Evolutionary conservation across 2,113 vertebrate genomes (phyloP).

Genomic region (Heptranchias perlo): DNA sequence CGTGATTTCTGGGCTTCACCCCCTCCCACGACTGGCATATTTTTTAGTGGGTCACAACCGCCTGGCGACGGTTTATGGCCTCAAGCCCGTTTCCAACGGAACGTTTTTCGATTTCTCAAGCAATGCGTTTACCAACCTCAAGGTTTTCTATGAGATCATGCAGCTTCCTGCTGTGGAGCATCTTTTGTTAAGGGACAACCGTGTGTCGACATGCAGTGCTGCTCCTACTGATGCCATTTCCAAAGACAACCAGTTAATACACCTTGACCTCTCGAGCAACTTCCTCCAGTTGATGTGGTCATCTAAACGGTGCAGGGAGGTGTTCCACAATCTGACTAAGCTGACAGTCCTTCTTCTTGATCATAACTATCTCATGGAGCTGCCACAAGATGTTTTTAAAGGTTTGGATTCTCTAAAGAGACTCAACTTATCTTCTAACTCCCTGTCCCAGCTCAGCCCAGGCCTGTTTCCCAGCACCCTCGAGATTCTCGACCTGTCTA

Average conservation of each 20-base stretch:
- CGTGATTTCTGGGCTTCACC: background rate
- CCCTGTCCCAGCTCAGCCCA: conserved; percentile 15
- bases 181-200: conserved; percentile 41
- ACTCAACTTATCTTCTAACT: conserved; percentile 42
- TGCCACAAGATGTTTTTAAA: conserved; percentile 39
- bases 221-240: background rate
- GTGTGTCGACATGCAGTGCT: conserved; percentile 28
- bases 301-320: conserved; percentile 14
- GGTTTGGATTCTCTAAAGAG: conserved; percentile 36
- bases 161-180: conserved; percentile 6
- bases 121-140: conserved; percentile 42
- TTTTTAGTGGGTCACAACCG: conserved; percentile 42
- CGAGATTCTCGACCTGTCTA: conserved; percentile 36
- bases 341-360: conserved; percentile 40
- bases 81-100: conserved; percentile 29
- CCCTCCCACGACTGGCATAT: conserved; percentile 35
- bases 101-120: conserved; percentile 42
- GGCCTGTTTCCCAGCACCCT: conserved; percentile 33
- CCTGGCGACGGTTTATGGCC: conserved; percentile 37
- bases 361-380: conserved; percentile 34
- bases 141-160: conserved; percentile 26
- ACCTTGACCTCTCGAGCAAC: conserved; percentile 45
- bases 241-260: background rate
- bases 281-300: conserved; percentile 37
- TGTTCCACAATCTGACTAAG: conserved; percentile 41